phyloP scores from a whole-genome alignment of 2,797 vertebrate species.

The Sebastes diploproa region DNA sequence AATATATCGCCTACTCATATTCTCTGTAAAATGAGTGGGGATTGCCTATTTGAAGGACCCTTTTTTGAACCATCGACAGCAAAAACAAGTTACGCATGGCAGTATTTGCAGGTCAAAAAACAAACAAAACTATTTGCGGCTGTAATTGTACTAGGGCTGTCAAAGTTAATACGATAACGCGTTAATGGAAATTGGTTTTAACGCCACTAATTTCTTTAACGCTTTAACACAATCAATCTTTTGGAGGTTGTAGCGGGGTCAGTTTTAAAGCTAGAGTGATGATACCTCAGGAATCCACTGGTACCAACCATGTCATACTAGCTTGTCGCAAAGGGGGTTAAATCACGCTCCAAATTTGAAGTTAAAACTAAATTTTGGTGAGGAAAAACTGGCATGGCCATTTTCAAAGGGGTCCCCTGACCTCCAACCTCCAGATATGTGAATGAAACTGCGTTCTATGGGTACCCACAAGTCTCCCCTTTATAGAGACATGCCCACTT shows the following conservation, averaged over 20 bases:
- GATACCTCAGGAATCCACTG: no score
- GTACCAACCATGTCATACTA: no score
- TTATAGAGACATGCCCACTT: no score
- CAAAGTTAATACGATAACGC: background rate
- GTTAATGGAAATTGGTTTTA: no score
- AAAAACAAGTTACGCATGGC: background rate
- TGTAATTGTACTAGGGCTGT: background rate
- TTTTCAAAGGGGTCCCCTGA: no score
- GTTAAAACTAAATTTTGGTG: no score
- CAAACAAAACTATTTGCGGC: background rate
- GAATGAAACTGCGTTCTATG: no score
- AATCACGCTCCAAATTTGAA: background rate
- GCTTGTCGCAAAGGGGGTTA: no score
- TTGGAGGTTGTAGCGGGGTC: background rate
- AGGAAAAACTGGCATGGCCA: no score
- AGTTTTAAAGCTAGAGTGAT: background rate
- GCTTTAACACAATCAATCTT: background rate
- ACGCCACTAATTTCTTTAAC: background rate
- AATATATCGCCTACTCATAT: background rate
- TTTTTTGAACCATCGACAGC: background rate
- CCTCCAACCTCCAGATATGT: no score
- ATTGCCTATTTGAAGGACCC: background rate
- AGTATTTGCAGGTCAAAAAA: background rate
- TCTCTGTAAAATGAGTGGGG: background rate
- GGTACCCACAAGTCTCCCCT: no score